phyloP scores from a whole-genome alignment of 53 echinoderm and acorn worm species.

The Astropecten irregularis region DNA sequence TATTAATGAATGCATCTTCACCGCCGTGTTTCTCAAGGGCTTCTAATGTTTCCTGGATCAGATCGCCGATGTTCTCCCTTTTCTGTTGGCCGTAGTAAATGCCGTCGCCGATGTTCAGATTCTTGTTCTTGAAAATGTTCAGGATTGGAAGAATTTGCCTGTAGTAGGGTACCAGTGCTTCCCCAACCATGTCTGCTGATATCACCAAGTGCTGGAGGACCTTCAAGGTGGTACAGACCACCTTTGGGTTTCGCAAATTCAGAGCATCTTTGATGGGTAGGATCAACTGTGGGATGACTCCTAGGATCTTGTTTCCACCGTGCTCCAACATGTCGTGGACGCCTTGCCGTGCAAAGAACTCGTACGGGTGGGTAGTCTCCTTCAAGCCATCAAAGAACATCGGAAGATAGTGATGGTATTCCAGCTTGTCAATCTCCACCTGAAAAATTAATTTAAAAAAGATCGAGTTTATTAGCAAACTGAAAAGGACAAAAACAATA shows the following conservation, averaged over 20 bases:
- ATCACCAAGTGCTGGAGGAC: slow-evolving; percentile 93
- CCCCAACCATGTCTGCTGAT: slow-evolving; percentile 83
- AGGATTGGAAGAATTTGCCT: slow-evolving; percentile 95
- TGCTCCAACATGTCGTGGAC: slow-evolving; percentile 99
- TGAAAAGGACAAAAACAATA: neutral
- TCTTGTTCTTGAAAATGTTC: slow-evolving; percentile 90
- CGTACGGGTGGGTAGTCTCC: slow-evolving; percentile 93
- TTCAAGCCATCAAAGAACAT: slow-evolving; percentile 96
- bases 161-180: slow-evolving; percentile 97
- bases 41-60: slow-evolving; percentile 92
- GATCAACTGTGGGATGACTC: slow-evolving; percentile 96
- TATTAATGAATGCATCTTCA: slow-evolving; percentile 96
- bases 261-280: slow-evolving; percentile 94
- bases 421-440: slow-evolving; percentile 98
- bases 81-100: slow-evolving; percentile 99
- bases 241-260: slow-evolving; percentile 70
- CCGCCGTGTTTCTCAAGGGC: slow-evolving; percentile 91
- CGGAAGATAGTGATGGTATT: slow-evolving; percentile 99
- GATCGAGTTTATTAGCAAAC: neutral
- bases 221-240: slow-evolving; percentile 92
- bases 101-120: slow-evolving; percentile 92
- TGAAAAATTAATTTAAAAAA: slow-evolving; percentile 35
- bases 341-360: slow-evolving; percentile 95
- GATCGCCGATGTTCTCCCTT: slow-evolving; percentile 91
- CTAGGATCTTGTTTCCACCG: slow-evolving; percentile 84